Conservation (phyloP, 2,888 invertebrate species). For the Andrena praecox region DNA sequence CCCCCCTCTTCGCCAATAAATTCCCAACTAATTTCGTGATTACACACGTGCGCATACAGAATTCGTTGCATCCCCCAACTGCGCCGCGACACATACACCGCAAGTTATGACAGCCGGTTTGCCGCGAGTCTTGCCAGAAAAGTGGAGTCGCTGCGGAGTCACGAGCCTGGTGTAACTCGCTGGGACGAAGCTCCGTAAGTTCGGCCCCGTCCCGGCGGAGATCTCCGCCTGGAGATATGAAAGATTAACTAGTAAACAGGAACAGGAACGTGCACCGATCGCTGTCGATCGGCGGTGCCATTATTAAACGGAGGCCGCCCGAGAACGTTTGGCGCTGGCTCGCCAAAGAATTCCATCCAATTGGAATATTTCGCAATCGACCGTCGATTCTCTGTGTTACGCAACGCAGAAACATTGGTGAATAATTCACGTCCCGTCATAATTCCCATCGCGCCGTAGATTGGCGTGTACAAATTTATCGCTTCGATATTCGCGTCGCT, state of each 20-base stretch:
- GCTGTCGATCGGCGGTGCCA: constrained; percentile 14
- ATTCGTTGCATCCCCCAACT: background rate
- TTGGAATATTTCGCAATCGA: constrained; percentile 8
- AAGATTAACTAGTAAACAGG: constrained; percentile 51
- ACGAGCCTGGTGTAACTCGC: constrained; percentile 28
- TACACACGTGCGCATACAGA: constrained; percentile 12
- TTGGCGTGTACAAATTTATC: background rate
- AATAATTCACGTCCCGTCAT: constrained; percentile 22
- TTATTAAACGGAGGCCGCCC: background rate
- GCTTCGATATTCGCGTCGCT: background rate
- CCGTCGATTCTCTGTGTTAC: background rate
- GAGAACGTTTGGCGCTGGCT: background rate
- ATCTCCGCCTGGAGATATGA: constrained; percentile 36
- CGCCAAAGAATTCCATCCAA: background rate
- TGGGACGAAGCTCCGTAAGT: constrained; percentile 27
- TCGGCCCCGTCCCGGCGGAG: constrained; percentile 9
- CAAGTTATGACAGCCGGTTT: constrained; percentile 8
- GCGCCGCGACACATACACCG: constrained; percentile 25
- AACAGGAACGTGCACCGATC: constrained; percentile 1
- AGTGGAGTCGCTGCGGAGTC: constrained; percentile 44
- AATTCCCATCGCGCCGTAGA: constrained; percentile 1
- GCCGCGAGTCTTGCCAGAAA: constrained; percentile 20
- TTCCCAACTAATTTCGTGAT: constrained; percentile 45
- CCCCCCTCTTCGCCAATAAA: constrained; percentile 19
- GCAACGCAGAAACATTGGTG: background rate